Conservation (phyloP, 2,888 invertebrate species). For the Anthophora plumipes region DNA sequence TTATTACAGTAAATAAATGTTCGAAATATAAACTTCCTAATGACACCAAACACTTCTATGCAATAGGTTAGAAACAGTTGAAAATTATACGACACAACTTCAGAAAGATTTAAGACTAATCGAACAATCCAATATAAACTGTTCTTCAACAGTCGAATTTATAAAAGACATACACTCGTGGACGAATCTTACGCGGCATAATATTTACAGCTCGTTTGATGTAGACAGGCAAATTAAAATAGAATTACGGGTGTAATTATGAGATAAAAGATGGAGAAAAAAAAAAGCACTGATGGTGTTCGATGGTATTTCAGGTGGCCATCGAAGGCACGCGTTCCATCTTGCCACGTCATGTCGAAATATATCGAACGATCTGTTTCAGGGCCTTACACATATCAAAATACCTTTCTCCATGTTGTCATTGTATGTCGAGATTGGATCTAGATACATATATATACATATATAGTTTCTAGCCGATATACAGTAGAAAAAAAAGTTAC, state of each 20-base stretch:
- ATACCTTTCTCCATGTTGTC: neutral
- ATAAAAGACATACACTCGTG: too few species aligned
- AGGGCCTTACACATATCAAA: constrained; percentile 16
- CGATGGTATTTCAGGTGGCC: neutral
- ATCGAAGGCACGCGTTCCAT: neutral
- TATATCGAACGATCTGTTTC: constrained; percentile 5
- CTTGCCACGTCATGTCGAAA: neutral
- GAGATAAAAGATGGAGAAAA: neutral
- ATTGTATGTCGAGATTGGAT: constrained; percentile 23
- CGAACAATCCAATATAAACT: too few species aligned
- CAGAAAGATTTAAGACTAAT: too few species aligned
- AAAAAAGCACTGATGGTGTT: neutral
- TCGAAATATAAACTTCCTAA: too few species aligned
- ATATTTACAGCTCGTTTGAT: neutral
- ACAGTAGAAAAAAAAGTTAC: neutral
- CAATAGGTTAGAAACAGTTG: too few species aligned
- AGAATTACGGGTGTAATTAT: neutral
- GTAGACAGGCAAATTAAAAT: neutral
- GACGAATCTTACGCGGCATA: too few species aligned
- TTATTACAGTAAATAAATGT: too few species aligned
- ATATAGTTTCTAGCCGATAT: too few species aligned
- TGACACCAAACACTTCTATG: too few species aligned
- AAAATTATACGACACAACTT: too few species aligned
- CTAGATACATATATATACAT: neutral
- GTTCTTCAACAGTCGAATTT: too few species aligned